Percentiles rank a stretch among this genome's conserved stretches.
phyloP scores from a whole-genome alignment of 2,113 vertebrate species.

The Opisthocomus hoazin region DNA sequence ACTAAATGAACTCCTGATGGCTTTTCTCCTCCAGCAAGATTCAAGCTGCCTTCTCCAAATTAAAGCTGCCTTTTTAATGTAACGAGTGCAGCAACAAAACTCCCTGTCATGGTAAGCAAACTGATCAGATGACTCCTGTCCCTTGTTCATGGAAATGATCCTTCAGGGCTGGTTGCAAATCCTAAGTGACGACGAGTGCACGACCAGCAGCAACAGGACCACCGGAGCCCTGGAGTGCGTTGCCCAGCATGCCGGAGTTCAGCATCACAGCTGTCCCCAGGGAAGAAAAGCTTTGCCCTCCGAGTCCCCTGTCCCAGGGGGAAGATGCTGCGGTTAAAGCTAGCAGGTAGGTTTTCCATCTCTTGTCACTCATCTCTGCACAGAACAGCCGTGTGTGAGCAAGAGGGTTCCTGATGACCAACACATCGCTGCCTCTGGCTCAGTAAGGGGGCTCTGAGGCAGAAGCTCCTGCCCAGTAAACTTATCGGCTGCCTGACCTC shows the following conservation, averaged over 20 bases:
- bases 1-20: not conserved
- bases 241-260: not conserved
- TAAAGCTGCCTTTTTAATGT: not conserved
- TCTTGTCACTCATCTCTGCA: not conserved
- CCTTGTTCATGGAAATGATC: accelerated
- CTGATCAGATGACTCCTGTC: not conserved
- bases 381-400: not conserved
- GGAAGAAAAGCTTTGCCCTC: not conserved
- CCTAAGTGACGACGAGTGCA: accelerated
- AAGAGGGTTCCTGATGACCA: not conserved
- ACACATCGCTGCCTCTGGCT: not conserved
- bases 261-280: not conserved
- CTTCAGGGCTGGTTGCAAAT: not conserved
- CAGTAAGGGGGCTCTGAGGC: not conserved
- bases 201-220: not conserved
- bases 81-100: not conserved
- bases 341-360: not conserved
- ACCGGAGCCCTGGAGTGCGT: accelerated
- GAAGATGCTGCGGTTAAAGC: not conserved
- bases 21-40: not conserved
- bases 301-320: not conserved
- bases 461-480: not conserved
- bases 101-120: not conserved
- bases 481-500: not conserved
- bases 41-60: not conserved